These are phyloP conservation scores for Stenurella melanura DNA, from an alignment of 2,888 invertebrate species.

Conservation along the genomic window DNA sequence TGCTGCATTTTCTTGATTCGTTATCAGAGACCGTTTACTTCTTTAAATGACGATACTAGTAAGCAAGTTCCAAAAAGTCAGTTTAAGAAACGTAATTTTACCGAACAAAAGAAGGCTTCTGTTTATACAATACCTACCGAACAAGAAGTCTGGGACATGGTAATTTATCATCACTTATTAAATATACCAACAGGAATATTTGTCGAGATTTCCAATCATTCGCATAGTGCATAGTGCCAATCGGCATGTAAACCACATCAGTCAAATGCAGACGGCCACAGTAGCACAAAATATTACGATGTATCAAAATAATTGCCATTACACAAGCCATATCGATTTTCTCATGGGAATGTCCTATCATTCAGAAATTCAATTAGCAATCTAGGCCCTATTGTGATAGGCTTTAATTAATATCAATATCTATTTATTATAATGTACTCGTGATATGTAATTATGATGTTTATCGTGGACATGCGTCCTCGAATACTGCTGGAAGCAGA, in stretches of 20 bases:
- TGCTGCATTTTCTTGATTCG: no score
- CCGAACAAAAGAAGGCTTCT: no score
- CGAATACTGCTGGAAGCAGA: no score
- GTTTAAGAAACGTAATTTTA: no score
- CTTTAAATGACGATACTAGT: no score
- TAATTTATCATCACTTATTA: background rate
- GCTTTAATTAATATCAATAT: slow-evolving; percentile 3
- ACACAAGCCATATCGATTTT: background rate
- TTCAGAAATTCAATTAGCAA: background rate
- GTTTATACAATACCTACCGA: background rate
- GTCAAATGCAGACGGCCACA: background rate
- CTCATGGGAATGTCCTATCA: background rate
- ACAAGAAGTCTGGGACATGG: no score
- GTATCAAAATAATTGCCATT: slow-evolving; percentile 4
- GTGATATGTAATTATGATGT: no score
- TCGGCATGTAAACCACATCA: background rate
- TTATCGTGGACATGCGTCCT: no score
- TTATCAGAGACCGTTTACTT: no score
- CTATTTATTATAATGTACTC: background rate
- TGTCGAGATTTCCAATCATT: background rate
- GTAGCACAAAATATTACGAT: background rate
- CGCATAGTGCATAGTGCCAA: background rate
- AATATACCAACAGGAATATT: background rate
- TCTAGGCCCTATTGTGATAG: background rate
- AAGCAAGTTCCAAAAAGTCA: no score